Base-by-base conservation (phyloP, 2,113 vertebrate genomes). In the Junco hyemalis region DNA sequence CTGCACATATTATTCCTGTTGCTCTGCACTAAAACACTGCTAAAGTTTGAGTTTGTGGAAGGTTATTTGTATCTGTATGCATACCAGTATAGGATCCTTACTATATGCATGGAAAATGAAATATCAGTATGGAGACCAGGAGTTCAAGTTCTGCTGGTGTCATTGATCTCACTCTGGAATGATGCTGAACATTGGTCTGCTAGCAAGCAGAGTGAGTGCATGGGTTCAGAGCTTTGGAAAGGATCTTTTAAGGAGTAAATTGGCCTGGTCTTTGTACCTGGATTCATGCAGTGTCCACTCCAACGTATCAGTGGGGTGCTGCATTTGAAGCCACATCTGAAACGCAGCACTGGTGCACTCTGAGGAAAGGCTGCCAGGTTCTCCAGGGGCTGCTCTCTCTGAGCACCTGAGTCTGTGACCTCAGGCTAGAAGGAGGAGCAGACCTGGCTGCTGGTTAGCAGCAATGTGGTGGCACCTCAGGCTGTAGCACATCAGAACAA, bases 291-390 rank as follows among this genome's bases (percentile, higher is more conserved):
- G 13, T 16, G 20, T 14, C 10, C 2, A 5, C 23, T 86, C 3
- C 6, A 16, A n/a, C 0, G 0, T 25, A 8, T 68, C 42, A 42
- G 20, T 19, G 11, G 15, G 29, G 20, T 29, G 10, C 12, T 86
- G 15, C 5, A 1, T 53, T 70, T 88, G 65, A 79, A 81, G 40
- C 18, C 19, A 35, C 45, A 2, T 25, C 61, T 68, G 45, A 80
- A 76, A 23, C 19, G 7, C 19, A 45, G 44, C 44, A 45, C 44
- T 21, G 44, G n/a, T 14, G 35, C 24, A 6, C 4, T n/a, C 21
- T 33, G 0, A 59, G 48, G 44, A 33, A 72, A 2, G 12, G 4
- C 9, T 69, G 5, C n/a, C 50, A 20, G 21, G 9, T 48, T 48
- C 38, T 88, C 56, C 24, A 50, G 19, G 8, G 26, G 5, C 51